Conservation (phyloP, 2,888 invertebrate genomes). For the Volucella bombylans region DNA sequence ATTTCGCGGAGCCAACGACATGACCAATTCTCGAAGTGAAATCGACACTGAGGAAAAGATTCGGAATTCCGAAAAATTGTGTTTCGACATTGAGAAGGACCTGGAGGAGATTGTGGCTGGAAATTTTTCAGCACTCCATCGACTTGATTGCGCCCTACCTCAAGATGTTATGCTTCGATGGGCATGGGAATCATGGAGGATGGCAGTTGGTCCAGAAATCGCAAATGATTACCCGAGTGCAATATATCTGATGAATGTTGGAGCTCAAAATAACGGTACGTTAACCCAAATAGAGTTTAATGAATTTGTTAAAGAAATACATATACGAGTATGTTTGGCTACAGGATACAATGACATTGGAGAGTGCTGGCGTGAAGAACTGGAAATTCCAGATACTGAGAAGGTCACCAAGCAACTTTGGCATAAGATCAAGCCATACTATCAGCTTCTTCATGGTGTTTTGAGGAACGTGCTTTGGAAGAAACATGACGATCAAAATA, state of each 20-base stretch:
- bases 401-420: conserved; percentile 84
- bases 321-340: conserved; percentile 23
- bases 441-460: conserved; percentile 88
- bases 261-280: conserved; percentile 86
- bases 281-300: neutral
- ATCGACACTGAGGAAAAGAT: conserved; percentile 59
- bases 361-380: conserved; percentile 86
- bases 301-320: neutral
- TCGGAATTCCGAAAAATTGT: conserved; percentile 78
- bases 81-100: conserved; percentile 86
- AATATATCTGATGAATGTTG: conserved; percentile 85
- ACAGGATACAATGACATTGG: conserved; percentile 86
- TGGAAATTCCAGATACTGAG: conserved; percentile 85
- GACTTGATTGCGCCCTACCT: conserved; percentile 74
- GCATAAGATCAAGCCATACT: conserved; percentile 85
- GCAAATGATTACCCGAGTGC: conserved; percentile 84
- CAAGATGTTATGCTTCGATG: conserved; percentile 83
- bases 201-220: conserved; percentile 85
- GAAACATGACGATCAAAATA: conserved; percentile 83
- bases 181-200: conserved; percentile 88
- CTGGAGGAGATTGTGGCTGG: conserved; percentile 85
- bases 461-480: conserved; percentile 84
- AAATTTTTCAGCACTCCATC: conserved; percentile 76
- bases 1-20: conserved; percentile 60
- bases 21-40: conserved; percentile 20